Evolutionary conservation across 2,888 invertebrate genomes (phyloP).

Genomic region (Macropis europaea): DNA sequence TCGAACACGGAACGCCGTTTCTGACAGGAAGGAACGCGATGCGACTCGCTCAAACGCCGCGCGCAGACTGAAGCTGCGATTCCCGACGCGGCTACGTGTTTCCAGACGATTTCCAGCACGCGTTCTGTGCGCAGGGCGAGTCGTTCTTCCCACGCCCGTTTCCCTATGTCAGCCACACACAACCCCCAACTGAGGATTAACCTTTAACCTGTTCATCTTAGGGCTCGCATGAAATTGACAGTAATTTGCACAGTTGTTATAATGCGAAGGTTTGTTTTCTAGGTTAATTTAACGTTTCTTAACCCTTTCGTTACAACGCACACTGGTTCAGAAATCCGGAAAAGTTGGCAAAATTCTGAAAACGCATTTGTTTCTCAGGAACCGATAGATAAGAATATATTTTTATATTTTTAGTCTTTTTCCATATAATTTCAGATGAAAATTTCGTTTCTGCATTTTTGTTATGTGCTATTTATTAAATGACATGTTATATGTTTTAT

Average conservation of each 20-base stretch:
- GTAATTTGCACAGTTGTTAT: not conserved
- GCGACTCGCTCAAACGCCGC: slow-evolving; percentile 71
- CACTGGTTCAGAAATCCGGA: no score
- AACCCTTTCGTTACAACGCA: no score
- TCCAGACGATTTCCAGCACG: slow-evolving; percentile 45
- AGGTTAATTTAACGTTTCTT: not conserved
- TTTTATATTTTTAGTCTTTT: no score
- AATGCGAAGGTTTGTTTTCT: not conserved
- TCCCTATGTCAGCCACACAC: not conserved
- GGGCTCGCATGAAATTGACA: not conserved
- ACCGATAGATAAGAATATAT: no score
- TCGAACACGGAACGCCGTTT: not conserved
- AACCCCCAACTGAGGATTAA: not conserved
- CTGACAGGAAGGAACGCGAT: slow-evolving; percentile 54
- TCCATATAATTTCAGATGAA: no score
- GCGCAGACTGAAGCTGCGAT: slow-evolving; percentile 68
- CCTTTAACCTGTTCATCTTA: slow-evolving; percentile 4
- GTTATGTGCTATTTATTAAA: no score
- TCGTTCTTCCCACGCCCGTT: slow-evolving; percentile 14
- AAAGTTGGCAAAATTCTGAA: no score
- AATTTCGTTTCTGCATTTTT: no score
- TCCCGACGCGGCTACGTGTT: slow-evolving; percentile 40
- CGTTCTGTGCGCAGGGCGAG: slow-evolving; percentile 40
- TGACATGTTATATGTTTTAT: no score
- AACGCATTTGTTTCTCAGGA: no score